These are phyloP conservation scores for Echinometra lucunter DNA, from an alignment of 53 echinoderm and acorn worm species.

Conservation along the genomic window DNA sequence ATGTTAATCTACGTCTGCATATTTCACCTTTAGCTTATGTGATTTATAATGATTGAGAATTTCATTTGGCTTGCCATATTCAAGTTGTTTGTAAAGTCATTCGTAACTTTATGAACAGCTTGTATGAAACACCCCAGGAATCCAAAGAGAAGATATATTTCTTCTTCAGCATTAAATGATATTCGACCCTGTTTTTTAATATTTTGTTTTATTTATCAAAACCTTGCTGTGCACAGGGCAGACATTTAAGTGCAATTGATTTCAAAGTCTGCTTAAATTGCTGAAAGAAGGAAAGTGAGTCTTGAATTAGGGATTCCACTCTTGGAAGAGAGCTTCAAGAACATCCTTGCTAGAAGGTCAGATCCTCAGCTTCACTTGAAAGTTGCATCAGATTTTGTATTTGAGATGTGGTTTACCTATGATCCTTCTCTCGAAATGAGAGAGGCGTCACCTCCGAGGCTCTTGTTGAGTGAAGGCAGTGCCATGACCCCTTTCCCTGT, in stretches of 20 bases:
- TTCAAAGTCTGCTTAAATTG: neutral
- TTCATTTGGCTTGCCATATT: too few species aligned
- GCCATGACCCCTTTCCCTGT: constrained; percentile 52
- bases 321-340: neutral
- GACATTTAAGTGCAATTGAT: neutral
- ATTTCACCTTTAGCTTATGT: too few species aligned
- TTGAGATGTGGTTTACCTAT: constrained; percentile 33
- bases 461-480: constrained; percentile 55
- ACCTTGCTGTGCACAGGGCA: neutral
- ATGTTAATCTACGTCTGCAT: too few species aligned
- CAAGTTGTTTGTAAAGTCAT: too few species aligned
- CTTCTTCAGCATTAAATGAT: neutral
- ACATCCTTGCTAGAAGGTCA: neutral
- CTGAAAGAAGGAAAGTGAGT: neutral
- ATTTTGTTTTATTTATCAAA: neutral
- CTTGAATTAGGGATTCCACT: neutral
- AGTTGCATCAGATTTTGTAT: neutral
- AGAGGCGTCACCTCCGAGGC: constrained; percentile 37
- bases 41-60: too few species aligned
- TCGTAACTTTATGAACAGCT: too few species aligned
- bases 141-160: neutral
- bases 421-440: constrained; percentile 43
- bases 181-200: neutral
- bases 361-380: constrained; percentile 4
- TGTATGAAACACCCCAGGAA: too few species aligned